A percentile compares a stretch with the other conserved stretches of the same genome.
Evolutionary conservation across 2,888 invertebrate species (phyloP).

Genomic region (Ferdinandea cuprea): DNA sequence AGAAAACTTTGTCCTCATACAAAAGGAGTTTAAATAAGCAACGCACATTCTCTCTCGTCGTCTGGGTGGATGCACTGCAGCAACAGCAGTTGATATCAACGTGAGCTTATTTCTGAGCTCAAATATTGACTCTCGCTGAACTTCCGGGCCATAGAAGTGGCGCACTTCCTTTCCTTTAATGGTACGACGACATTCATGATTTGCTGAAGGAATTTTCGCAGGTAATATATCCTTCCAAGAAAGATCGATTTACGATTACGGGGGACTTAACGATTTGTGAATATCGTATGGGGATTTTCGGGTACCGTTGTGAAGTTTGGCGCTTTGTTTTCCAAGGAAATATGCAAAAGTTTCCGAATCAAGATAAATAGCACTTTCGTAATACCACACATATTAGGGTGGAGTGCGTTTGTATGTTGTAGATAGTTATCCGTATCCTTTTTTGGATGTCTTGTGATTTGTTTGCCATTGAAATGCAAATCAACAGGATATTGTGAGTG

Average conservation of each 20-base stretch:
- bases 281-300: conserved; percentile 63
- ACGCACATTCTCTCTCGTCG: conserved; percentile 62
- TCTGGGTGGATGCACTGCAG: conserved; percentile 56
- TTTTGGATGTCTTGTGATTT: conserved; percentile 56
- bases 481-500: conserved; percentile 70
- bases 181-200: conserved; percentile 64
- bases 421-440: conserved; percentile 3
- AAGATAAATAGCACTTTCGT: conserved; percentile 71
- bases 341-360: conserved; percentile 73
- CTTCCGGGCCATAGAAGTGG: conserved; percentile 65
- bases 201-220: conserved; percentile 64
- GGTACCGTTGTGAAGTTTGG: conserved; percentile 45
- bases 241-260: conserved; percentile 74
- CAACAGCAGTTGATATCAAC: too few relatives aligned
- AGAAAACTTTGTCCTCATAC: conserved; percentile 69
- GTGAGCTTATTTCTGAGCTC: conserved; percentile 61
- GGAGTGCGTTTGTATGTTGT: too few relatives aligned
- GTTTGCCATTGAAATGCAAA: conserved; percentile 72
- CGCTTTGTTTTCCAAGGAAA: conserved; percentile 64
- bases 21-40: conserved; percentile 39
- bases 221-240: conserved; percentile 72
- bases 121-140: conserved; percentile 67
- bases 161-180: conserved; percentile 32
- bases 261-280: conserved; percentile 73
- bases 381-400: conserved; percentile 56